Base-by-base conservation (phyloP, 2,113 vertebrate genomes). In the Brienomyrus longianalis region DNA sequence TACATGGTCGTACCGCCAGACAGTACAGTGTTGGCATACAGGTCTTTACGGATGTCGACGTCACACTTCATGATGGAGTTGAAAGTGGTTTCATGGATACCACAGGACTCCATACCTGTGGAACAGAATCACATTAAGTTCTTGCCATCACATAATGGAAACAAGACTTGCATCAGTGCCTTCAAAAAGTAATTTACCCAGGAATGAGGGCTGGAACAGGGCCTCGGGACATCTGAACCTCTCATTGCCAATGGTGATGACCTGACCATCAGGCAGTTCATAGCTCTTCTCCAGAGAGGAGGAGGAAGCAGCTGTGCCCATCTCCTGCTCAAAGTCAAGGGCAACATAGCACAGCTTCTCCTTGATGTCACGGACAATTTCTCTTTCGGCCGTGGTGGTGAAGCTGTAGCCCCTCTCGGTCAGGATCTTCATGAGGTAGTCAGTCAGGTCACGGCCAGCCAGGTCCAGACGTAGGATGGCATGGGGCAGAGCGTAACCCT, bases 361-460 rank as follows among this genome's bases (percentile, higher is more conserved):
- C 95, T 99, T 99, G 96, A 99, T 99, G 96, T 99, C 98, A 92
- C 98, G 98, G 92, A 99, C 98, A 0, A 99, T 99, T 95, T 99
- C 98, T 87, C 98, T 97, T 95, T 99, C 98, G 0, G 98, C 98
- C 3, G 98, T 99, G 97, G 98, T 99, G 95, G 98, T 99, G 97
- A 99, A 99, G 92, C 97, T 98, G 95, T 99, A 99, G 93, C 98
- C 98, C 80, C 98, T 97, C 96, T 99, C 98, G 8, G 98, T 99
- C 96, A 99, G 96, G 95, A 99, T 99, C 97, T 99, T 99, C 98
- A 99, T 99, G 98, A 99, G 98, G 98, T 99, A 99, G 98, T 99
- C 98, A 91, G 98, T 99, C 97, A 99, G 97, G 97, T 99, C 98
- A 93, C 98, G 98, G 95, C 98, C 98, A 92, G 98, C 98, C 98